Evolutionary conservation across 2,888 invertebrate genomes (phyloP).

Genomic region (Pseudococcus longispinus): DNA sequence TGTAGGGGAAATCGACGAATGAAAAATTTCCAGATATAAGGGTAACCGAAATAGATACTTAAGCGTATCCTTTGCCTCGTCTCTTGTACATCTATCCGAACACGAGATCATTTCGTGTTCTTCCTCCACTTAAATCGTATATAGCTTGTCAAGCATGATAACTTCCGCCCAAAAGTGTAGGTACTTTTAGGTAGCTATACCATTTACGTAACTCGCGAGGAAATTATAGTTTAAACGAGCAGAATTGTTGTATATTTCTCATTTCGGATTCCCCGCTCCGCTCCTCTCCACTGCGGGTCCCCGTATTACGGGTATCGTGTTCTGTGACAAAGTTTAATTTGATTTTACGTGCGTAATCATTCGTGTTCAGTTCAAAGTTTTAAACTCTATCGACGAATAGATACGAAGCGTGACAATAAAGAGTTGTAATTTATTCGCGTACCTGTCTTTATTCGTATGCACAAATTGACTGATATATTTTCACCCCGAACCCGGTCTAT

Average conservation of each 20-base stretch:
- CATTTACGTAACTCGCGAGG: not conserved
- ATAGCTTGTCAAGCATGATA: constrained; percentile 6
- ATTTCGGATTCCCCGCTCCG: not conserved
- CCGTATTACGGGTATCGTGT: not conserved
- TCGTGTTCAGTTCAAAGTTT: not conserved
- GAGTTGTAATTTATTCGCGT: constrained; percentile 2
- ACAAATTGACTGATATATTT: constrained; percentile 1
- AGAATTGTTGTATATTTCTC: constrained; percentile 15
- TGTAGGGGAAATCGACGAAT: not conserved
- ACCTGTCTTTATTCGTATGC: not conserved
- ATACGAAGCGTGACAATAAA: not conserved
- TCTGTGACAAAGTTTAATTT: constrained; percentile 24
- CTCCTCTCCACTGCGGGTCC: no score
- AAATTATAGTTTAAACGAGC: constrained; percentile 17
- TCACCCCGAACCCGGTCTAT: not conserved
- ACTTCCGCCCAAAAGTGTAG: not conserved
- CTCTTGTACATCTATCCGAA: not conserved
- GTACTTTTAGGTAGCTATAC: not conserved
- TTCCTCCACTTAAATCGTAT: not conserved
- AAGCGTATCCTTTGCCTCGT: not conserved
- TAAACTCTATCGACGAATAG: not conserved
- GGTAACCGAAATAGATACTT: not conserved
- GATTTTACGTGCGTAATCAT: constrained; percentile 2
- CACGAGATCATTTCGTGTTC: not conserved
- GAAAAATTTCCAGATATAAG: not conserved